Conservation (phyloP, 1,140 invertebrate species). For the Frieseomelitta varia region DNA sequence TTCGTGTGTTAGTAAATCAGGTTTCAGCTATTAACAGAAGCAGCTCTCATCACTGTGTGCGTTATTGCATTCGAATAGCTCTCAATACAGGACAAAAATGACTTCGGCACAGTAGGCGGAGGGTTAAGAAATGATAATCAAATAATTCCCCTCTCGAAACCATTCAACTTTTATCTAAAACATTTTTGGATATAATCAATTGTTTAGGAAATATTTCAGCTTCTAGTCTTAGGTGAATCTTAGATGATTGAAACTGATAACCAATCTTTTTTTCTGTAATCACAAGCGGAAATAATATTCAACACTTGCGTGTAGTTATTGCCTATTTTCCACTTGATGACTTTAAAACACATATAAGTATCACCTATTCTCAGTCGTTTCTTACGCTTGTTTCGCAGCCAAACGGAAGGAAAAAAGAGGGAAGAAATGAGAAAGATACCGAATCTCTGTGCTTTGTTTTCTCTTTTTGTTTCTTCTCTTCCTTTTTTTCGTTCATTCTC, state of each 20-base stretch:
- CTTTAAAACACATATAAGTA: conserved; percentile 17
- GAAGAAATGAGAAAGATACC: not conserved
- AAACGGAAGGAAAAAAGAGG: not conserved
- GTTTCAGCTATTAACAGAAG: too few relatives aligned
- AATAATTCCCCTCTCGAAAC: too few relatives aligned
- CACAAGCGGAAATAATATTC: conserved; percentile 30
- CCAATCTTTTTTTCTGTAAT: conserved; percentile 7
- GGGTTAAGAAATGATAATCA: too few relatives aligned
- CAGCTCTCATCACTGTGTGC: too few relatives aligned
- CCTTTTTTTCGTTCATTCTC: conserved; percentile 39
- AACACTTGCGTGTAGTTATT: conserved; percentile 33
- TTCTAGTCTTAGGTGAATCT: too few relatives aligned
- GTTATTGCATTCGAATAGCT: too few relatives aligned
- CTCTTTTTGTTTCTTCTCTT: conserved; percentile 15
- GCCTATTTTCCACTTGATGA: not conserved
- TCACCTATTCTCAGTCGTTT: not conserved
- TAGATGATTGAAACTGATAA: conserved; percentile 1
- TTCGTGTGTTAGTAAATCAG: too few relatives aligned
- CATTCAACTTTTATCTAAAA: too few relatives aligned
- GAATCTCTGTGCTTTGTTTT: not conserved
- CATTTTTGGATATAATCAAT: too few relatives aligned
- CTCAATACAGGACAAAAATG: too few relatives aligned
- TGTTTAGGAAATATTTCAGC: too few relatives aligned
- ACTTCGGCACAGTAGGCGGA: too few relatives aligned
- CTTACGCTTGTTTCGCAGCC: not conserved